Evolutionary conservation across 2,888 invertebrate species (phyloP).

Genomic region (Stenolophus ochropezus): DNA sequence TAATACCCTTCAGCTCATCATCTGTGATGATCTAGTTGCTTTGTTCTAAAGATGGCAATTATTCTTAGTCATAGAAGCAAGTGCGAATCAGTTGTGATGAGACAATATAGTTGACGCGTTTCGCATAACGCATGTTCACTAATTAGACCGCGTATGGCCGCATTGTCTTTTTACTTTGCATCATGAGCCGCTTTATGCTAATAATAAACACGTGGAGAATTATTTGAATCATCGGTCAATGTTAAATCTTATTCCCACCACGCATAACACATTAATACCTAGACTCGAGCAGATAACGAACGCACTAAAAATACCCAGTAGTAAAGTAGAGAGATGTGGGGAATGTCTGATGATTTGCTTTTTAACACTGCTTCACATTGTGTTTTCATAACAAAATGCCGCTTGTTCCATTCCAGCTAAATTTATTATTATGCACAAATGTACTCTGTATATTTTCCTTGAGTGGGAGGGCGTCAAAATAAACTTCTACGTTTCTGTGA

Average conservation of each 20-base stretch:
- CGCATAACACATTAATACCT: slow-evolving; percentile 34
- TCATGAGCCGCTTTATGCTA: slow-evolving; percentile 34
- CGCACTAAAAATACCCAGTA: neutral
- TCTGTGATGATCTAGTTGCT: neutral
- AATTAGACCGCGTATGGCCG: slow-evolving; percentile 22
- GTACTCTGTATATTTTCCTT: too few relatives aligned
- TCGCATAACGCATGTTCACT: slow-evolving; percentile 27
- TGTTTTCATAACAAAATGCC: neutral
- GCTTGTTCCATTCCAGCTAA: neutral
- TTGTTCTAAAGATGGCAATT: slow-evolving; percentile 32
- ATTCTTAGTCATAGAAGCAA: slow-evolving; percentile 6
- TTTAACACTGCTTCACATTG: neutral
- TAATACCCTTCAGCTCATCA: neutral
- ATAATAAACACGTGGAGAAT: slow-evolving; percentile 52
- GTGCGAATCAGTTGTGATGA: slow-evolving; percentile 18
- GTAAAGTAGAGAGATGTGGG: neutral
- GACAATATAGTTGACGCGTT: slow-evolving; percentile 18
- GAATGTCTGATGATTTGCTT: slow-evolving; percentile 15
- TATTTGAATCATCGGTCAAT: slow-evolving; percentile 60
- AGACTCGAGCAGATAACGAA: slow-evolving; percentile 24
- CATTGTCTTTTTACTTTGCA: slow-evolving; percentile 50
- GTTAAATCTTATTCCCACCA: slow-evolving; percentile 47
- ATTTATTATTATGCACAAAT: neutral
- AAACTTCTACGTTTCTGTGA: too few relatives aligned
- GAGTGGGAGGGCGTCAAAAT: too few relatives aligned